A percentile compares a stretch with the other conserved stretches of the same genome.
Evolutionary conservation across 2,113 vertebrate species (phyloP).

Genomic region (Myrmecobius fasciatus): DNA sequence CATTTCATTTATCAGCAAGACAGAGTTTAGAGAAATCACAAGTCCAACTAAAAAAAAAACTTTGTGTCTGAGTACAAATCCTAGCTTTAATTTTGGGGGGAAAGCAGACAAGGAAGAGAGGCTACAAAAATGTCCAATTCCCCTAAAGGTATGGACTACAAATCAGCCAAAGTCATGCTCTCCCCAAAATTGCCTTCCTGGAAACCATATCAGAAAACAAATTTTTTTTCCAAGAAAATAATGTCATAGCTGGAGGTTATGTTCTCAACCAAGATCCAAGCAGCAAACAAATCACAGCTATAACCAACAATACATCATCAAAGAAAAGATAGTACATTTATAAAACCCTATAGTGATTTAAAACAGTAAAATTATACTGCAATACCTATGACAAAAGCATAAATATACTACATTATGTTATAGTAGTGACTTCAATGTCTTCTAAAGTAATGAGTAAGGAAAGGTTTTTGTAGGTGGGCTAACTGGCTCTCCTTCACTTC

Average conservation of each 20-base stretch:
- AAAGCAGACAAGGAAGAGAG: background rate
- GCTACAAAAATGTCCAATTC: background rate
- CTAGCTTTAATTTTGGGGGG: background rate
- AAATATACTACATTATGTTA: background rate
- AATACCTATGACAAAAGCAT: background rate
- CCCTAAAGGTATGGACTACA: background rate
- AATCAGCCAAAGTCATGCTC: background rate
- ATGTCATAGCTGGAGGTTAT: background rate
- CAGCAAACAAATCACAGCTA: background rate
- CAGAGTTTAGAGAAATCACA: background rate
- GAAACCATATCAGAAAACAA: background rate
- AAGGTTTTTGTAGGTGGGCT: background rate
- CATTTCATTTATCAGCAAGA: background rate
- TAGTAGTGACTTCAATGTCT: background rate
- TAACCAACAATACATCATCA: background rate
- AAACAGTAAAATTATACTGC: background rate
- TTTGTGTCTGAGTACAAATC: background rate
- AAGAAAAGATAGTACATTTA: background rate
- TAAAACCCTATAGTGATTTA: background rate
- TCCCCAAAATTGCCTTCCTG: background rate
- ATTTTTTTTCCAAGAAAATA: background rate
- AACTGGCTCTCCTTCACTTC: background rate
- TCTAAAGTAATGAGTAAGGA: background rate
- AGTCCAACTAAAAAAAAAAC: background rate
- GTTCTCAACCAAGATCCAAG: background rate